phyloP scores from a whole-genome alignment of 2,113 vertebrate species.

The Machaerirhynchus nigripectus region DNA sequence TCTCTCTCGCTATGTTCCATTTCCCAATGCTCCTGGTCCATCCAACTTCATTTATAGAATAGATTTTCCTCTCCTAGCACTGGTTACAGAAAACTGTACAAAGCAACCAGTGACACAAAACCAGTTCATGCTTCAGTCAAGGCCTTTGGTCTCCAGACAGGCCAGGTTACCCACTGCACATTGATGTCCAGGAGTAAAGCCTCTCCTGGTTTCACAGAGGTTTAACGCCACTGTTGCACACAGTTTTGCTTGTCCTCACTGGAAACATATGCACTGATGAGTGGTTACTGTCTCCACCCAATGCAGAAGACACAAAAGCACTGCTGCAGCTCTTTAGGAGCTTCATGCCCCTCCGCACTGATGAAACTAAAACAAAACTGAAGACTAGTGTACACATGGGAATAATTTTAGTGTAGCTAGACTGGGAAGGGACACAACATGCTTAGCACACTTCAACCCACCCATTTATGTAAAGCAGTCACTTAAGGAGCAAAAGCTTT shows the following conservation, averaged over 20 bases:
- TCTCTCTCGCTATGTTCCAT: not conserved
- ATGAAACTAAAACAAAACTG: not conserved
- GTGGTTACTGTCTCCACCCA: not conserved
- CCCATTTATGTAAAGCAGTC: not conserved
- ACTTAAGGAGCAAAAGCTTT: not conserved
- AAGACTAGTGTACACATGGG: not conserved
- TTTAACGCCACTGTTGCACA: not conserved
- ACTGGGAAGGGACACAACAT: not conserved
- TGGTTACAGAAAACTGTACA: not conserved
- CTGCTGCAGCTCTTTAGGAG: not conserved
- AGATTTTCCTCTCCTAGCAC: not conserved
- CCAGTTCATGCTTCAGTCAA: not conserved
- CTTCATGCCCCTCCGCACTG: not conserved
- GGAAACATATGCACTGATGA: fast-evolving
- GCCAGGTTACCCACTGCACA: not conserved
- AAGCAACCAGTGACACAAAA: not conserved
- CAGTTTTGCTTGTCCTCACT: not conserved
- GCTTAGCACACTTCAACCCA: not conserved
- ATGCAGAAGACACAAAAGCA: not conserved
- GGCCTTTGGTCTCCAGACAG: not conserved
- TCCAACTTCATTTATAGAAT: not conserved
- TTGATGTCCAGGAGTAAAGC: not conserved
- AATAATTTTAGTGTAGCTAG: not conserved
- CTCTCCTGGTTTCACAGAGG: not conserved
- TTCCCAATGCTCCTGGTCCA: not conserved